Percentiles rank a stretch among this genome's conserved stretches.
These are phyloP conservation scores for Brienomyrus brachyistius DNA, from an alignment of 2,113 vertebrate species.

Conservation along the genomic window DNA sequence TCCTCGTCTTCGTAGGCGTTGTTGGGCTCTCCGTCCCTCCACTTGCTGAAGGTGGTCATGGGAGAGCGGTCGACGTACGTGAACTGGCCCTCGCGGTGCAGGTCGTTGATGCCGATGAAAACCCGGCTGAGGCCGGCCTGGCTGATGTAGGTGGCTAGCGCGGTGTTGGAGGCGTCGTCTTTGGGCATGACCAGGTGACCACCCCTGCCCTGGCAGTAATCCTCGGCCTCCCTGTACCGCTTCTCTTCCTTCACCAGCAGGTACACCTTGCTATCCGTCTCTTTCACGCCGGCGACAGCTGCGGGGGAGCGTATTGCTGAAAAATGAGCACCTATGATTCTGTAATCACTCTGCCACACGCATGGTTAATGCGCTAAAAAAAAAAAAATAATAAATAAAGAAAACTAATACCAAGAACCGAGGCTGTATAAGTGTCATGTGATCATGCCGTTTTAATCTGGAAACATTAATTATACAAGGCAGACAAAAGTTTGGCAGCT, in stretches of 20 bases:
- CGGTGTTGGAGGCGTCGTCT: constrained; percentile 75
- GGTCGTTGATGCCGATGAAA: constrained; percentile 91
- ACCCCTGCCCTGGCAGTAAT: constrained; percentile 80
- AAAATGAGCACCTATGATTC: constrained; percentile 88
- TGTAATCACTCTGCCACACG: constrained; percentile 62
- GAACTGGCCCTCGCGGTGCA: constrained; percentile 81
- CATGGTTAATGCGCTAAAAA: constrained; percentile 17
- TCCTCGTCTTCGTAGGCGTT: constrained; percentile 89
- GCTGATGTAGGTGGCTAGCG: constrained; percentile 78
- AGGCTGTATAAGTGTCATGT: neutral
- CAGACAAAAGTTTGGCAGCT: neutral
- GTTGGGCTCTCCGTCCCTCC: constrained; percentile 90
- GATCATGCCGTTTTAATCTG: neutral
- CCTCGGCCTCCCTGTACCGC: constrained; percentile 78
- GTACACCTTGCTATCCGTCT: constrained; percentile 89
- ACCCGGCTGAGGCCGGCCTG: constrained; percentile 80
- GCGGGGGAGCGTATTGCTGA: constrained; percentile 93
- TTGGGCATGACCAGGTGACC: constrained; percentile 92
- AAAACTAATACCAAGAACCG: neutral
- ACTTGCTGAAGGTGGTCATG: constrained; percentile 91
- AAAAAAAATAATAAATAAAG: neutral
- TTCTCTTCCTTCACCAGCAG: constrained; percentile 97
- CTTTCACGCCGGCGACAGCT: constrained; percentile 95
- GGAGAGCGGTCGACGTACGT: constrained; percentile 81
- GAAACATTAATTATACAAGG: neutral